Base-by-base conservation (phyloP, 1,140 invertebrate genomes). In the Liolophura sinensis region DNA sequence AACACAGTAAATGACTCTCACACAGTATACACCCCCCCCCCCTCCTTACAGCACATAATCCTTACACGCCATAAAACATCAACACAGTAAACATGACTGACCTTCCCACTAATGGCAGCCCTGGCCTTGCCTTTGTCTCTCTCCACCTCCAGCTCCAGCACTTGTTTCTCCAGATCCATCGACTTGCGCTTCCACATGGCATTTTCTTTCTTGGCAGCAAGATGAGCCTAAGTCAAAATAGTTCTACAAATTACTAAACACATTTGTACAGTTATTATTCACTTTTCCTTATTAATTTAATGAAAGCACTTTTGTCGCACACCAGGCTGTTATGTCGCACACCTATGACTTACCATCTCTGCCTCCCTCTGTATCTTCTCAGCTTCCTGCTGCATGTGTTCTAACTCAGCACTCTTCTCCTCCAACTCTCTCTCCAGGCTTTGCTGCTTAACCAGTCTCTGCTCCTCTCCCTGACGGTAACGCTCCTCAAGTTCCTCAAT, bases 401-500 rank as follows among this genome's bases (percentile, higher is more conserved):
- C 47, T n/a, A 81, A 60, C 57, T 70, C 57, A 5, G 66, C 56
- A 50, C 74, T 64, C 62, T 73, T 74, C 51, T 73, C 68, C 50
- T 77, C 70, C 55, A 81, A 57, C 49, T 76, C 71, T 55, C 68
- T 65, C 57, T 82, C 80, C 48, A 76, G 60, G 31, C 67, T 55
- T 22, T 52, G 56, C 59, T 82, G 77, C 59, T 76, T 62, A 20
- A 66, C 67, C 18, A 72, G 60, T 24, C 79, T 64, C 11, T 74
- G 71, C 6, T 71, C 60, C 66, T 82, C 79, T 47, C 65, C 68
- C 24, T 70, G 58, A 22, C 62, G 65, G 63, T 80, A 74, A 31
- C 69, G 67, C 52, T 78, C 71, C 65, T 84, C 81, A 52, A 84
- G 47, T 18, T 75, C 69, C 62, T 76, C 71, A 51, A 84, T 80